Conservation (phyloP, 1,140 invertebrate species). For the Conus ventricosus region DNA sequence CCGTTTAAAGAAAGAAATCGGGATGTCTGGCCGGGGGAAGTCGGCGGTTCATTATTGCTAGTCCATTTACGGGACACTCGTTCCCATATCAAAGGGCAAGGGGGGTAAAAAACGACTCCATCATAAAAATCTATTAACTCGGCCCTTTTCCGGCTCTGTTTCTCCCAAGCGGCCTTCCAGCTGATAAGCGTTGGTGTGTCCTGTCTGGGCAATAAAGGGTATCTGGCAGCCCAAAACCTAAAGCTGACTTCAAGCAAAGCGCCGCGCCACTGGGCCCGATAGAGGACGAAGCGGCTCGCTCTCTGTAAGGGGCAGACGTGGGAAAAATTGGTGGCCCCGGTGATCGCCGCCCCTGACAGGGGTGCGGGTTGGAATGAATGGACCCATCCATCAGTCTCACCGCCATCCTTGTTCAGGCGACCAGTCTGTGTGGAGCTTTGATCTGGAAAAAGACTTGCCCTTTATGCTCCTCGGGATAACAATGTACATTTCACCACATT, state of each 20-base stretch:
- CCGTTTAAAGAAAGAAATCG: neutral
- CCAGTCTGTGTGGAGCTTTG: too few relatives aligned
- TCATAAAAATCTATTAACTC: constrained; percentile 6
- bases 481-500: too few relatives aligned
- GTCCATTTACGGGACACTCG: neutral
- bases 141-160: neutral
- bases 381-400: too few relatives aligned
- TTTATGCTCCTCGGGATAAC: too few relatives aligned
- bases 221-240: neutral
- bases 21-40: neutral
- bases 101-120: neutral
- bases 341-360: neutral
- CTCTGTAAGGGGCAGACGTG: neutral
- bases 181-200: neutral
- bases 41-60: neutral
- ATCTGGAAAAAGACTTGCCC: too few relatives aligned
- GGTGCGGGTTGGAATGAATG: neutral
- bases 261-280: neutral
- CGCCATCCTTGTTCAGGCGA: too few relatives aligned
- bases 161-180: neutral
- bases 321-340: neutral
- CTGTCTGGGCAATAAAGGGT: neutral
- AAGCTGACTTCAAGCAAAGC: neutral
- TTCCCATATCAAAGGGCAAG: neutral
- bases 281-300: neutral